phyloP scores from a whole-genome alignment of 2,797 vertebrate genomes.

The Ceryle rudis region DNA sequence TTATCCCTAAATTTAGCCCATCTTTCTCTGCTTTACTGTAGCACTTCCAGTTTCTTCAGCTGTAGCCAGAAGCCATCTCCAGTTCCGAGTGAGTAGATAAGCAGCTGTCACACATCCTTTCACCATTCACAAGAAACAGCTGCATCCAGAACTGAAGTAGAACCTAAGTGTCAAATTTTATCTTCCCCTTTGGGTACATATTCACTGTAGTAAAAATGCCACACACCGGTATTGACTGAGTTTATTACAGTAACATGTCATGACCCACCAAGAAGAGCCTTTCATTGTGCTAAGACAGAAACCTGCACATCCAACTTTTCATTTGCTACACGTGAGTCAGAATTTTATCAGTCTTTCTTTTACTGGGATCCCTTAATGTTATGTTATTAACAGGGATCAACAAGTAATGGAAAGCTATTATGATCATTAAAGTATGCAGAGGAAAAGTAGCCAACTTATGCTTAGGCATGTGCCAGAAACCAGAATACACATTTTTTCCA shows the following conservation, averaged over 20 bases:
- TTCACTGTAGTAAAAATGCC: not conserved
- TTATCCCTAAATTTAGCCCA: not conserved
- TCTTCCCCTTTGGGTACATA: not conserved
- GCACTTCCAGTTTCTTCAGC: not conserved
- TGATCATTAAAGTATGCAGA: slow-evolving; percentile 38
- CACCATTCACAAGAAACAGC: slow-evolving; percentile 23
- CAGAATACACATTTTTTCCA: slow-evolving; percentile 64
- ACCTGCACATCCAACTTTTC: not conserved
- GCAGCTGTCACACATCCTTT: not conserved
- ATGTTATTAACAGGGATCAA: slow-evolving; percentile 1
- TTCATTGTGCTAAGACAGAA: not conserved
- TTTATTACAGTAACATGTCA: not conserved
- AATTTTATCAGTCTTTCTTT: slow-evolving; percentile 17
- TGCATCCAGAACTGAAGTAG: not conserved
- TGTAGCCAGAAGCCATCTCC: not conserved
- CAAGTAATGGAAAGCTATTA: slow-evolving; percentile 56
- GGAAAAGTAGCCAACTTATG: slow-evolving; percentile 20
- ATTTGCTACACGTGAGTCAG: not conserved
- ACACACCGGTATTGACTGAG: not conserved
- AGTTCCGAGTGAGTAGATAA: slow-evolving; percentile 12
- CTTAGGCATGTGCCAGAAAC: slow-evolving; percentile 45
- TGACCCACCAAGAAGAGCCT: not conserved
- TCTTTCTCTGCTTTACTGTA: not conserved
- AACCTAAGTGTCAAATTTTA: not conserved
- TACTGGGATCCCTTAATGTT: not conserved